Evolutionary conservation across 2,888 invertebrate species (phyloP), one percentile per base, ranked within the genome.

Genomic region (Trichogramma evanescens): DNA sequence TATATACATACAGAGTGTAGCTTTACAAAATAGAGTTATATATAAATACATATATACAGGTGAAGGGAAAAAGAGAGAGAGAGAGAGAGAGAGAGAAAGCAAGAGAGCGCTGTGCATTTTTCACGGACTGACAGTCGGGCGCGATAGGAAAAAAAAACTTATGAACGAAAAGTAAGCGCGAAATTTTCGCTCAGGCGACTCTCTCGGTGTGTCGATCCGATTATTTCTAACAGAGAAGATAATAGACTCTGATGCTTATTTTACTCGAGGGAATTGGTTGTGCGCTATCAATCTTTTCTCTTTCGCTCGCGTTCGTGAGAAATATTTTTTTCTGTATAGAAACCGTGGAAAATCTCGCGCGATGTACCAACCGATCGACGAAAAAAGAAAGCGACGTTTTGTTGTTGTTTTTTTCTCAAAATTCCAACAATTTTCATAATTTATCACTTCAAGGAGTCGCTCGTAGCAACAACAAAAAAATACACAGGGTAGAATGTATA

Each of bases 191-290:
- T 6, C 4, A 8, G 26, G 44, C 1, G 13, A 41, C 50, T 39
- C 10, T 4, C 13, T 38, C 13, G 43, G 38, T 6, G 51, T 48
- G 48, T 52, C 45, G 26, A 62, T 58, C 58, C 46, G 55, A 62
- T 62, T 58, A 61, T 58, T 54, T 61, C 52, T 52, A 58, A 42
- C 40, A 42, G 6, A 7, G 45, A 61, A 51, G 51, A 58, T 58
- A 58, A 61, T 61, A 58, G 57, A 54, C 49, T 49, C 26, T 55
- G 55, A 62, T 55, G 41, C 52, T 55, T 58, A 48, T 6, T 39
- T 13, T 54, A 45, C 40, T 13, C 7, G 5, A 10, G 42, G 50
- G 43, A 54, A 40, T 26, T 26, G 26, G 26, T 26, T 26, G 26
- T 26, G 26, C 26, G 26, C 26, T 26, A 26, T 26, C 26, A 26